These are phyloP conservation scores for Ladona fulva DNA, from an alignment of 1,140 invertebrate genomes.

Conservation along the genomic window DNA sequence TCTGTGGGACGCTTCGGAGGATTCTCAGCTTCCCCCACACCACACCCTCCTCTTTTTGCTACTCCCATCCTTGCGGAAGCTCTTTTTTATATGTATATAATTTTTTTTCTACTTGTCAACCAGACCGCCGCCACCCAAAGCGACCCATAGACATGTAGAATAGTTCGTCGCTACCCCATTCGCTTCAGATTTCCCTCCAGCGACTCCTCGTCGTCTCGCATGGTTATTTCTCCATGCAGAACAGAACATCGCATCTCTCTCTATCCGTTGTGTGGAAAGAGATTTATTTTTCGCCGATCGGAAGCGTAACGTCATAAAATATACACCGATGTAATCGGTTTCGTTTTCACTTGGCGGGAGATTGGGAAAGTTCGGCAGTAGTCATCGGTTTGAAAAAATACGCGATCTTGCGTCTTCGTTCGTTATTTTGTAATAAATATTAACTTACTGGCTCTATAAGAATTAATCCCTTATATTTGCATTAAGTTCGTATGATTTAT, in stretches of 20 bases:
- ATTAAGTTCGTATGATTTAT: too few species aligned
- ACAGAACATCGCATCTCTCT: neutral
- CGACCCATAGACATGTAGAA: conserved; percentile 8
- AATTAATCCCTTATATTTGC: too few species aligned
- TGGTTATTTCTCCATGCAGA: neutral
- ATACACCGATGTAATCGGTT: too few species aligned
- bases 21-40: neutral
- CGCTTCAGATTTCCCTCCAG: neutral
- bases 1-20: neutral
- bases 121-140: conserved; percentile 4
- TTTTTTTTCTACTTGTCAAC: conserved; percentile 9
- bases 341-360: too few species aligned
- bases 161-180: neutral
- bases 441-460: too few species aligned
- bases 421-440: too few species aligned
- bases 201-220: neutral
- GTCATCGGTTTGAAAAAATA: too few species aligned
- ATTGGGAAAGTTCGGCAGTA: too few species aligned
- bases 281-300: neutral
- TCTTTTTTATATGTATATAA: conserved; percentile 9
- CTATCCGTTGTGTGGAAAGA: neutral
- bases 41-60: neutral
- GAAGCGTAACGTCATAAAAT: neutral
- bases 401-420: too few species aligned
- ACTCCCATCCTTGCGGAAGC: neutral